A percentile compares a stretch with the other conserved stretches of the same genome.
These are phyloP conservation scores for Etheostoma cragini DNA, from an alignment of 2,113 vertebrate species.

Conservation along the genomic window DNA sequence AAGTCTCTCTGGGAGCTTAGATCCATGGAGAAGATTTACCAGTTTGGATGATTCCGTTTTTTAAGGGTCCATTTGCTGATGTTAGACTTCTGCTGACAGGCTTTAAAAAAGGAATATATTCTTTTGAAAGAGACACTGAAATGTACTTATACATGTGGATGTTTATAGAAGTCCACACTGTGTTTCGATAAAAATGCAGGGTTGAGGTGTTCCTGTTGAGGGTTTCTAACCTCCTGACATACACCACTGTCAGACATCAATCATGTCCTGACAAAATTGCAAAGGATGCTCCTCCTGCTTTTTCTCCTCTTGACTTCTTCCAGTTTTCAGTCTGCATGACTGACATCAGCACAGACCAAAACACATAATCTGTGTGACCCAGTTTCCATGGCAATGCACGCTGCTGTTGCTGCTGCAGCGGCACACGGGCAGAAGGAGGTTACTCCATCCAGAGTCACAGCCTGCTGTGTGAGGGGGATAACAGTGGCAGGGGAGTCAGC, in stretches of 20 bases:
- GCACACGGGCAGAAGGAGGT: constrained; percentile 69
- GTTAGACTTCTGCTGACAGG: constrained; percentile 33
- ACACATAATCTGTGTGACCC: constrained; percentile 80
- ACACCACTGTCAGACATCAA: constrained; percentile 11
- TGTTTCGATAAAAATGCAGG: neutral
- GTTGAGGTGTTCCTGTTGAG: neutral
- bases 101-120: constrained; percentile 15
- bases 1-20: constrained; percentile 1
- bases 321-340: constrained; percentile 68
- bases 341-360: constrained; percentile 70
- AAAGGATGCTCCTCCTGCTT: constrained; percentile 50
- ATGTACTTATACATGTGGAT: neutral
- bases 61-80: neutral
- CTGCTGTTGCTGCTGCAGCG: constrained; percentile 53
- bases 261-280: constrained; percentile 1
- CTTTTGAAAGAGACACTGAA: neutral
- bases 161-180: constrained; percentile 1
- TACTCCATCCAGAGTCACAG: constrained; percentile 63
- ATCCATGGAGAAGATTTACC: constrained; percentile 14
- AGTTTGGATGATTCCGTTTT: constrained; percentile 1
- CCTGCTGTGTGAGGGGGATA: constrained; percentile 47
- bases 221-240: constrained; percentile 12
- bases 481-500: constrained; percentile 40
- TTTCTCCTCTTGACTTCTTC: constrained; percentile 48
- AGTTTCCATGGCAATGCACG: constrained; percentile 79